Conservation (phyloP, 30 jellyfish, hydroid and myxozoan genomes). For the Turritopsis dohrnii region DNA sequence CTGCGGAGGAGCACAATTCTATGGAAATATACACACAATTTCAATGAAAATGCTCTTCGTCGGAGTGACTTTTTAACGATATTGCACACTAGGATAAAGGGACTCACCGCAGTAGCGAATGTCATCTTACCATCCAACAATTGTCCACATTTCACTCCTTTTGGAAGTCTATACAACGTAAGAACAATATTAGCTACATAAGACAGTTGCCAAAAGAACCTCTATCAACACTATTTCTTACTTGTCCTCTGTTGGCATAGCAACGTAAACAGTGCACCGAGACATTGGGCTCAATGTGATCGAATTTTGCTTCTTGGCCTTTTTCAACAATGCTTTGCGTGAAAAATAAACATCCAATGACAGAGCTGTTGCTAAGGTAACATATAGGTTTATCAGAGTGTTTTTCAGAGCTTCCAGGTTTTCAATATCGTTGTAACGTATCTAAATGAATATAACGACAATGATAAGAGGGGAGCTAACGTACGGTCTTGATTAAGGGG, state of each 20-base stretch:
- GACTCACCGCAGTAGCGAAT: slow-evolving; percentile 42
- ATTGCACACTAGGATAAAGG: too few relatives aligned
- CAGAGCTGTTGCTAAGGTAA: slow-evolving; percentile 49
- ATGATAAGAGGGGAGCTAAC: too few relatives aligned
- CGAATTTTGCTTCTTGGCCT: slow-evolving; percentile 34
- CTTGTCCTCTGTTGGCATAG: slow-evolving; percentile 67
- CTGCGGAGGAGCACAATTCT: too few relatives aligned
- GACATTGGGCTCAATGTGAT: slow-evolving; percentile 56
- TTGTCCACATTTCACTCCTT: slow-evolving; percentile 67
- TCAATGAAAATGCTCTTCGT: too few relatives aligned
- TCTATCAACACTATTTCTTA: slow-evolving; percentile 24
- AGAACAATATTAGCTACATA: background rate
- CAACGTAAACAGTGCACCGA: slow-evolving; percentile 48
- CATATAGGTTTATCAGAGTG: slow-evolving; percentile 50
- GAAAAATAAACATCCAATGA: slow-evolving; percentile 57
- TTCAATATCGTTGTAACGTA: slow-evolving; percentile 61
- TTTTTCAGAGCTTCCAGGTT: slow-evolving; percentile 55
- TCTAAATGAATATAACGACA: too few relatives aligned
- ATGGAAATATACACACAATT: too few relatives aligned
- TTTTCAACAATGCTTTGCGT: slow-evolving; percentile 45
- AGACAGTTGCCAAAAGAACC: background rate
- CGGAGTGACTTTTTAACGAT: too few relatives aligned
- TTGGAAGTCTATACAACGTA: slow-evolving; percentile 48
- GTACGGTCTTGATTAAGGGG: too few relatives aligned
- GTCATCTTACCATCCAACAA: slow-evolving; percentile 57